These are phyloP conservation scores for Therioaphis trifolii DNA, from an alignment of 2,888 invertebrate genomes.

Conservation along the genomic window DNA sequence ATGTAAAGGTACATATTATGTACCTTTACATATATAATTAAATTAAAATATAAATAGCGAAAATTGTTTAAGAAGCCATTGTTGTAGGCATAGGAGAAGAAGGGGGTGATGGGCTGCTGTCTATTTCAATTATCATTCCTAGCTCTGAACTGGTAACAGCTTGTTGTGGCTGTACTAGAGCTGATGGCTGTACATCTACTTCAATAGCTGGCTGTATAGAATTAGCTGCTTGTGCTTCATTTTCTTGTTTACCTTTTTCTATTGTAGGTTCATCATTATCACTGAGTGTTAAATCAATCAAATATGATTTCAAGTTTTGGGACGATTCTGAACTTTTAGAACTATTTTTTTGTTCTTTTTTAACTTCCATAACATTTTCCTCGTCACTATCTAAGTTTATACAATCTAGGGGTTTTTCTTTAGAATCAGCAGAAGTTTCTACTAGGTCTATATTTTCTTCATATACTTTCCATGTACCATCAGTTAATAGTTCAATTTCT, in stretches of 20 bases:
- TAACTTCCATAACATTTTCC: neutral
- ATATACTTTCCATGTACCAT: conserved; percentile 86
- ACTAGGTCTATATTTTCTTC: conserved; percentile 67
- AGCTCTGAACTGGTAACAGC: conserved; percentile 75
- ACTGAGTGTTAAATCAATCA: conserved; percentile 79
- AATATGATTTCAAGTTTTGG: conserved; percentile 68
- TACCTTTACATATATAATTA: no score
- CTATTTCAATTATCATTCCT: conserved; percentile 75
- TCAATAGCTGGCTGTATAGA: conserved; percentile 69
- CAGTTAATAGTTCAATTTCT: conserved; percentile 85
- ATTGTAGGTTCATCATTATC: conserved; percentile 73
- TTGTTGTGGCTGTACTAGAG: conserved; percentile 63
- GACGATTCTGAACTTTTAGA: conserved; percentile 67
- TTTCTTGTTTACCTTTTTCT: conserved; percentile 45
- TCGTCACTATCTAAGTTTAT: no score
- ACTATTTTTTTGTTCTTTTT: neutral
- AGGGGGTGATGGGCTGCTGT: conserved; percentile 76
- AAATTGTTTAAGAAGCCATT: conserved; percentile 18
- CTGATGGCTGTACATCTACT: conserved; percentile 27
- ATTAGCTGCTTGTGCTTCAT: conserved; percentile 70
- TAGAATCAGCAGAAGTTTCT: neutral
- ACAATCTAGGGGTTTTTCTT: no score
- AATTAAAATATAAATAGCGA: no score
- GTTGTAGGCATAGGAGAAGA: conserved; percentile 22
- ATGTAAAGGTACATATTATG: no score